Percentiles rank a stretch among this genome's conserved stretches.
Conservation (phyloP, 1,140 invertebrate genomes). For the Plutomurus gul region DNA sequence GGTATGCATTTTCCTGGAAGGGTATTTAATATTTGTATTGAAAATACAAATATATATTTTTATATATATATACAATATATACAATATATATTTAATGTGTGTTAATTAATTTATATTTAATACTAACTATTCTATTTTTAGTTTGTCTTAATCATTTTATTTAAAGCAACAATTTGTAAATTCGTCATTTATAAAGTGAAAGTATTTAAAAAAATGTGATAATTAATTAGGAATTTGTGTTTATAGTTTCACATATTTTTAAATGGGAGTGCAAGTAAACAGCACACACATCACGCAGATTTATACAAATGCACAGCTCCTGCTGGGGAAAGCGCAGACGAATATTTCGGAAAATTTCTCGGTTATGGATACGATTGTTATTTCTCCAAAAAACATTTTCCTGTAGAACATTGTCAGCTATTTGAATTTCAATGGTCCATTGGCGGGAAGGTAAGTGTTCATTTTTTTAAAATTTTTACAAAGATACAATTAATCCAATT, state of each 20-base stretch:
- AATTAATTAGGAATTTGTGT: no score
- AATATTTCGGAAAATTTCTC: neutral
- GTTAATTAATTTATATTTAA: no score
- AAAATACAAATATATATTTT: neutral
- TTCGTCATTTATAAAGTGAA: no score
- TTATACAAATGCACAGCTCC: neutral
- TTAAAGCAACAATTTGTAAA: no score
- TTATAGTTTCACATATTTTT: neutral
- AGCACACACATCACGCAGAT: neutral
- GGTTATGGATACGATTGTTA: neutral
- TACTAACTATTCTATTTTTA: no score
- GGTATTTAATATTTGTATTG: neutral
- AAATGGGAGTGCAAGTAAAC: no score
- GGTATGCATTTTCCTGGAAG: neutral
- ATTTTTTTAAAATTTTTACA: neutral
- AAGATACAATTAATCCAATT: no score
- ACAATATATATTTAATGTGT: no score
- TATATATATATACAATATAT: no score
- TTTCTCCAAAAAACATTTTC: neutral
- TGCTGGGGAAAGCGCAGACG: neutral
- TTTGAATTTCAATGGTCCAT: neutral
- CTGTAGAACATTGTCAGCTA: neutral
- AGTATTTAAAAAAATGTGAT: no score
- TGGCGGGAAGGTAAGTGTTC: neutral
- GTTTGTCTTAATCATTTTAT: no score